Conservation (phyloP, 2,113 vertebrate species). For the Phyllopteryx taeniolatus region DNA sequence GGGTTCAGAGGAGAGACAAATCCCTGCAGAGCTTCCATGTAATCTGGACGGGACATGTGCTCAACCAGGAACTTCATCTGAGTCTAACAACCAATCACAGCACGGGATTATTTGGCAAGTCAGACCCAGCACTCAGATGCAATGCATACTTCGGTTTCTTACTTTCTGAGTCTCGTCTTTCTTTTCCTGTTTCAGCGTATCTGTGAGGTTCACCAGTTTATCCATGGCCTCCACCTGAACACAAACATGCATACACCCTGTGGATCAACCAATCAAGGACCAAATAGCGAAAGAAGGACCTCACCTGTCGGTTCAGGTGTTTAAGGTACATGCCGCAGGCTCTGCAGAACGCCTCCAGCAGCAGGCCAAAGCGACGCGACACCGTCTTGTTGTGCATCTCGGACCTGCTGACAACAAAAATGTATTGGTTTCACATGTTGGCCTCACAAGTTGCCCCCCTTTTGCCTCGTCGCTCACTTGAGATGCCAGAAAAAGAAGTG, state of each 20-base stretch:
- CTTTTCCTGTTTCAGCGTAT: slow-evolving; percentile 78
- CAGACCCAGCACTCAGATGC: not conserved
- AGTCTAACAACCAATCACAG: slow-evolving; percentile 59
- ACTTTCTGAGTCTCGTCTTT: slow-evolving; percentile 80
- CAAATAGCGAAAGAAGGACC: not conserved
- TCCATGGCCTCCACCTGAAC: slow-evolving; percentile 78
- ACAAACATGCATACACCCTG: slow-evolving; percentile 39
- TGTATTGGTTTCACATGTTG: not conserved
- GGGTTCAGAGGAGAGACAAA: slow-evolving; percentile 79
- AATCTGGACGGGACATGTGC: slow-evolving; percentile 79
- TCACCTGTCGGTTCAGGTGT: slow-evolving; percentile 91
- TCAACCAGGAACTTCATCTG: slow-evolving; percentile 83
- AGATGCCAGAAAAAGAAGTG: slow-evolving; percentile 99
- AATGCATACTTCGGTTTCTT: not conserved
- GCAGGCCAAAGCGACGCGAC: slow-evolving; percentile 90
- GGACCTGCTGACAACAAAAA: slow-evolving; percentile 71
- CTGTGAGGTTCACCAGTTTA: slow-evolving; percentile 77
- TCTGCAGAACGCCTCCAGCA: slow-evolving; percentile 92
- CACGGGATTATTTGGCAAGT: not conserved
- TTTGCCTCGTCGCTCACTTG: slow-evolving; percentile 77
- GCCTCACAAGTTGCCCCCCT: not conserved
- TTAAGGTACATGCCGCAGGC: slow-evolving; percentile 96
- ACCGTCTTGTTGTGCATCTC: slow-evolving; percentile 98
- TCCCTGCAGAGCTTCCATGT: slow-evolving; percentile 79
- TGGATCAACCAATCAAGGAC: not conserved